phyloP scores from a whole-genome alignment of 1,140 invertebrate genomes.

The Microplitis demolitor region DNA sequence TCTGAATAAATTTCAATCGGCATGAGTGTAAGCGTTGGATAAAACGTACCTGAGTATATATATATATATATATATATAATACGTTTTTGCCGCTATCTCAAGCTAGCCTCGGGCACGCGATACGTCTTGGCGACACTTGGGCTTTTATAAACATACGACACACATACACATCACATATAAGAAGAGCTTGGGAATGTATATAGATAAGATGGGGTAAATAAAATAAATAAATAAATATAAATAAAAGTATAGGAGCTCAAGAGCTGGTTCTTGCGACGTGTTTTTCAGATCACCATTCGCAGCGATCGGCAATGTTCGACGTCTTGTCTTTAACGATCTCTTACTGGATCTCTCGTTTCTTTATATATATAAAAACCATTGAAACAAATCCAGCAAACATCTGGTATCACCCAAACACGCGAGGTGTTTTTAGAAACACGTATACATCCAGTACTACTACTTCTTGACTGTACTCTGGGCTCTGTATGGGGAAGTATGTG shows the following conservation, averaged over 20 bases:
- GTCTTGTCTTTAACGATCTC: background rate
- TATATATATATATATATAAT: background rate
- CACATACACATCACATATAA: conserved; percentile 1
- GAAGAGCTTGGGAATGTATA: background rate
- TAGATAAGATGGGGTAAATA: background rate
- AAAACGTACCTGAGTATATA: background rate
- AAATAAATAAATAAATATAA: background rate
- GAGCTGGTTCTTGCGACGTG: background rate
- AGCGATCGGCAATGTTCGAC: background rate
- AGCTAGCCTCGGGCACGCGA: background rate
- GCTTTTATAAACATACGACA: background rate
- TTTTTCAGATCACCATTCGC: background rate
- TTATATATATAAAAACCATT: too few species aligned
- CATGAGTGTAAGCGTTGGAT: background rate
- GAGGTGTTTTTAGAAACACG: too few species aligned
- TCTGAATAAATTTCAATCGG: conserved; percentile 11
- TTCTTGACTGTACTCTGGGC: too few species aligned
- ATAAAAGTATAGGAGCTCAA: background rate
- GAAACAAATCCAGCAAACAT: background rate
- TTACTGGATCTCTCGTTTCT: too few species aligned
- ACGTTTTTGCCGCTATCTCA: conserved; percentile 3
- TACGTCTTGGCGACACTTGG: conserved; percentile 14
- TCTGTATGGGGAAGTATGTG: background rate
- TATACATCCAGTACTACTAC: background rate
- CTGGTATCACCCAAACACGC: background rate